Evolutionary conservation across 2,797 vertebrate genomes (phyloP).

Genomic region (Gouania willdenowi): DNA sequence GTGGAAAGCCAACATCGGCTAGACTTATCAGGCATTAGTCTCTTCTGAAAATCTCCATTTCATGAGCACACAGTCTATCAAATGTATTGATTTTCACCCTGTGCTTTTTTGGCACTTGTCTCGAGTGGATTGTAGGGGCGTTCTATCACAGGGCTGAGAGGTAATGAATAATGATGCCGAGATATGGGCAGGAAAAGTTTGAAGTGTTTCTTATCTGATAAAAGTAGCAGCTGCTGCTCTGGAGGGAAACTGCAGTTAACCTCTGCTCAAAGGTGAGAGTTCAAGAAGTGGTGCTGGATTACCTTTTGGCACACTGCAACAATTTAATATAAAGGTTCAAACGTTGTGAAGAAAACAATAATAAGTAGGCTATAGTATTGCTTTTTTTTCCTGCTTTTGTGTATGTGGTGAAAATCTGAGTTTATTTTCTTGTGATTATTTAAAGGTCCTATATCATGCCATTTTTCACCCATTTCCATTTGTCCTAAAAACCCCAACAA

Average conservation of each 20-base stretch:
- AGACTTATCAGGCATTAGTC: slow-evolving; percentile 56
- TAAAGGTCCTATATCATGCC: too few species aligned
- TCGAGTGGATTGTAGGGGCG: slow-evolving; percentile 39
- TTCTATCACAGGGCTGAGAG: slow-evolving; percentile 42
- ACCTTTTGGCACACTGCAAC: too few species aligned
- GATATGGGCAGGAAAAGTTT: slow-evolving; percentile 9
- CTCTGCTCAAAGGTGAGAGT: neutral
- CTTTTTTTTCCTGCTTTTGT: too few species aligned
- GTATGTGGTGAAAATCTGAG: too few species aligned
- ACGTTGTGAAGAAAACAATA: too few species aligned
- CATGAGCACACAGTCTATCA: slow-evolving; percentile 66
- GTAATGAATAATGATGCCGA: slow-evolving; percentile 61
- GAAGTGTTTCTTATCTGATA: slow-evolving; percentile 15
- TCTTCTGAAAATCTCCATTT: slow-evolving; percentile 63
- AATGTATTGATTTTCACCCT: slow-evolving; percentile 72
- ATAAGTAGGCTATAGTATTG: too few species aligned
- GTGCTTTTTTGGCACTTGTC: slow-evolving; percentile 46
- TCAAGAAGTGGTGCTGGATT: neutral
- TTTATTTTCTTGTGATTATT: too few species aligned
- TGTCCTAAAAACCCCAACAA: too few species aligned
- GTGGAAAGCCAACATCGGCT: slow-evolving; percentile 42
- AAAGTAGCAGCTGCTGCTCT: slow-evolving; percentile 3
- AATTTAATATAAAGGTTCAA: too few species aligned
- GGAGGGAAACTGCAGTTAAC: neutral
- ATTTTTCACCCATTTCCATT: too few species aligned